Evolutionary conservation across 1,140 invertebrate species (phyloP).

Genomic region (Drosophila cardini): DNA sequence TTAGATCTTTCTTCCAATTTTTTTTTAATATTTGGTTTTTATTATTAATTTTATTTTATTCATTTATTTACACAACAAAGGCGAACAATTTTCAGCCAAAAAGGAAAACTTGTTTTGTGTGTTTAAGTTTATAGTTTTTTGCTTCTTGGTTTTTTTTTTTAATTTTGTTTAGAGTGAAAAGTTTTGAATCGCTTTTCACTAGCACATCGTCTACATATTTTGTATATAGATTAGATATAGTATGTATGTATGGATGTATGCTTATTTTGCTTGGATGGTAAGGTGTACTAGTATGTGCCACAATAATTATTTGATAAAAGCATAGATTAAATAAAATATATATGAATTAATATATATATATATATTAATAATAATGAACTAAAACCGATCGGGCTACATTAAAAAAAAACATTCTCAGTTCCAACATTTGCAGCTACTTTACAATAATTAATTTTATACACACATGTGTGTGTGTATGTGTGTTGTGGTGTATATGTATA

Average conservation of each 20-base stretch:
- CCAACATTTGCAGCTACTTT: conserved; percentile 43
- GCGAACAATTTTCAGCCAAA: conserved; percentile 41
- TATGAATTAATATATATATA: conserved; percentile 31
- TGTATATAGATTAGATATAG: conserved; percentile 30
- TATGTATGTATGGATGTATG: conserved; percentile 20
- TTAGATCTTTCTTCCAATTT: conserved; percentile 21
- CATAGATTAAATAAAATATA: conserved; percentile 44
- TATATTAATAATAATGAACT: too few species aligned
- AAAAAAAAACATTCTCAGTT: conserved; percentile 35
- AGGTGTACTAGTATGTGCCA: conserved; percentile 40
- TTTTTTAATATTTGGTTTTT: conserved; percentile 30
- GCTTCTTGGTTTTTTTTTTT: conserved; percentile 36
- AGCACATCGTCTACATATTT: conserved; percentile 40
- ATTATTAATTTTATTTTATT: conserved; percentile 49
- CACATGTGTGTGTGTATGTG: conserved; percentile 5
- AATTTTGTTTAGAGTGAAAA: conserved; percentile 63
- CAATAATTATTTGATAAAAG: conserved; percentile 48
- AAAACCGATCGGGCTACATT: too few species aligned
- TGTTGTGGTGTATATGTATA: conserved; percentile 16
- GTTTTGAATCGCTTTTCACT: conserved; percentile 44
- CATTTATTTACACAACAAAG: conserved; percentile 58
- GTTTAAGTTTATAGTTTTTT: conserved; percentile 7
- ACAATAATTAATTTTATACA: conserved; percentile 35
- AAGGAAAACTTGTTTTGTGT: conserved; percentile 41
- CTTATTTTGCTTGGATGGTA: conserved; percentile 31